Conservation (phyloP, 2,797 vertebrate species). For the Myotis planiceps region DNA sequence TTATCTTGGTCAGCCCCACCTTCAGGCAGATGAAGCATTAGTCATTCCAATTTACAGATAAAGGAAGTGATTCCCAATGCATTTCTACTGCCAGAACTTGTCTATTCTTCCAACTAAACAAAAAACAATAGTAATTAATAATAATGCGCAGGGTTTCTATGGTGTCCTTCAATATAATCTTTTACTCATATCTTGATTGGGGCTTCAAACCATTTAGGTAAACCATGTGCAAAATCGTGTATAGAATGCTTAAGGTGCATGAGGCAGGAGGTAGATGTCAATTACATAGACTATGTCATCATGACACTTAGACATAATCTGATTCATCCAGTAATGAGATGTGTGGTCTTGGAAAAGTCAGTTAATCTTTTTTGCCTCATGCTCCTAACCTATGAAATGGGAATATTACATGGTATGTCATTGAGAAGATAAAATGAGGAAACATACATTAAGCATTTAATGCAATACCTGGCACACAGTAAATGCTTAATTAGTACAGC, state of each 20-base stretch:
- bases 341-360: background rate
- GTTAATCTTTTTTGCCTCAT: background rate
- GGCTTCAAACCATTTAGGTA: background rate
- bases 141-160: background rate
- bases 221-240: background rate
- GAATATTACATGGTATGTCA: background rate
- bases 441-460: background rate
- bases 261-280: background rate
- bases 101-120: background rate
- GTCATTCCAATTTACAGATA: background rate
- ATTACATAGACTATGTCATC: background rate
- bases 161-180: background rate
- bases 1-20: background rate
- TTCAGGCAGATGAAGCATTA: background rate
- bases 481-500: background rate
- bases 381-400: background rate
- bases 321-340: background rate
- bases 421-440: slow-evolving; percentile 2
- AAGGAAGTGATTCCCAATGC: background rate
- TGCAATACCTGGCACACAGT: background rate
- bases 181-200: background rate
- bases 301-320: background rate
- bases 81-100: background rate
- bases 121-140: slow-evolving; percentile 1
- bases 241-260: background rate